Conservation (phyloP, 2,113 vertebrate genomes). For the Neomonachus schauinslandi region DNA sequence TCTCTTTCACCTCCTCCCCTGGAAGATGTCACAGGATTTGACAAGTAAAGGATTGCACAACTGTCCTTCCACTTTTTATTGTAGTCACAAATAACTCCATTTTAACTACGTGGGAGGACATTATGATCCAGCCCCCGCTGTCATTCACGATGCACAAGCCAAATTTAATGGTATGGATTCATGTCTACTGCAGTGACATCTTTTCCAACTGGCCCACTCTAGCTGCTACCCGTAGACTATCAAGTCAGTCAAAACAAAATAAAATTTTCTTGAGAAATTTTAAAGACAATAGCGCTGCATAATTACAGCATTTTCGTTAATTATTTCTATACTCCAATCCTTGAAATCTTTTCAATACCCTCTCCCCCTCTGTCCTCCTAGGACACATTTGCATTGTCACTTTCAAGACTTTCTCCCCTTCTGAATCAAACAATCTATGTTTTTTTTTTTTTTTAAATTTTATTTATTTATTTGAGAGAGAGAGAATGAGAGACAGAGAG, state of each 20-base stretch:
- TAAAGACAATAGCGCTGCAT: not conserved
- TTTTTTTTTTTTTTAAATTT: not conserved
- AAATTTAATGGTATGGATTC: not conserved
- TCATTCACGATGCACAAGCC: not conserved
- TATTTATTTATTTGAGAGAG: too few relatives aligned
- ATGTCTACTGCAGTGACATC: not conserved
- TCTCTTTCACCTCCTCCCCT: not conserved
- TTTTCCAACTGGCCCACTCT: not conserved
- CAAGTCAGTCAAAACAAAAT: not conserved
- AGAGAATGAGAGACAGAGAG: too few relatives aligned
- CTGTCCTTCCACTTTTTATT: not conserved
- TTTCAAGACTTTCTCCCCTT: not conserved
- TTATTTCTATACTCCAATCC: not conserved
- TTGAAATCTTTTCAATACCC: not conserved
- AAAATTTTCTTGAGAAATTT: not conserved
- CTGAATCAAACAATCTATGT: not conserved
- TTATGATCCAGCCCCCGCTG: not conserved
- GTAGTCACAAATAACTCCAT: not conserved
- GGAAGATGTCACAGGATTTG: not conserved
- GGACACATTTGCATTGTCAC: not conserved
- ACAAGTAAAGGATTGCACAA: not conserved
- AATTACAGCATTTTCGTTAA: not conserved
- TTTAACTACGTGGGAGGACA: accelerated
- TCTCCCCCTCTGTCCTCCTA: not conserved
- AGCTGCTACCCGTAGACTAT: not conserved